These are phyloP conservation scores for Sebastes umbrosus DNA, from an alignment of 2,797 vertebrate genomes.

Conservation along the genomic window DNA sequence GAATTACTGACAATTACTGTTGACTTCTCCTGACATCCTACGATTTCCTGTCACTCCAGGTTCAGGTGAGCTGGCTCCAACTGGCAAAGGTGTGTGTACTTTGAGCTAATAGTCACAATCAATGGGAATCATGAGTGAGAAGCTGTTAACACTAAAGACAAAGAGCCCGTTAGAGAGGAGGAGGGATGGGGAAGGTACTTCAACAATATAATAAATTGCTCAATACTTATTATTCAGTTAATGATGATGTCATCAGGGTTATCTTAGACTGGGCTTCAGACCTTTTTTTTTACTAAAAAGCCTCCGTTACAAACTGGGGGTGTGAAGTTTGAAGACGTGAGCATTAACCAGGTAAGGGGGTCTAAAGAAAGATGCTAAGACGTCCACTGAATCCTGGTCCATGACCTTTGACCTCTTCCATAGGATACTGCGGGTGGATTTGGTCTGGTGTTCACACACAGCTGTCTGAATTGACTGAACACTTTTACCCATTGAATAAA, in stretches of 20 bases:
- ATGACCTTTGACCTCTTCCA: background rate
- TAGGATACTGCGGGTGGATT: background rate
- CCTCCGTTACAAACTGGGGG: background rate
- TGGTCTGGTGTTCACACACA: background rate
- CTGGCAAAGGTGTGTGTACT: conserved; percentile 24
- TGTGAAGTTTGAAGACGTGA: background rate
- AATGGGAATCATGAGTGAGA: conserved; percentile 34
- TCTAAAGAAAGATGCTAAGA: background rate
- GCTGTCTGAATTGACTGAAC: background rate
- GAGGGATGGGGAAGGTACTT: background rate
- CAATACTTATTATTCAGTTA: background rate
- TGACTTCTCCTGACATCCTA: conserved; percentile 49
- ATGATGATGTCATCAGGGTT: background rate
- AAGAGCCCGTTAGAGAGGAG: background rate
- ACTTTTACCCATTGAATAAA: too few species aligned
- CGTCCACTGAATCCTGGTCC: background rate
- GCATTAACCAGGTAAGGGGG: background rate
- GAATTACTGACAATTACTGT: conserved; percentile 61
- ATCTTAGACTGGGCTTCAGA: background rate
- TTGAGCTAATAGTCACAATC: conserved; percentile 36
- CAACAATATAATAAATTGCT: background rate
- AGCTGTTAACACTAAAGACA: background rate
- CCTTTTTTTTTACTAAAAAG: background rate
- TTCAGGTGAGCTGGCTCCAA: conserved; percentile 25
- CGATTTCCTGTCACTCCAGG: conserved; percentile 42